Evolutionary conservation across 2,113 vertebrate species (phyloP), one percentile per base, ranked within the genome.

Genomic region (Periophthalmus modestus): DNA sequence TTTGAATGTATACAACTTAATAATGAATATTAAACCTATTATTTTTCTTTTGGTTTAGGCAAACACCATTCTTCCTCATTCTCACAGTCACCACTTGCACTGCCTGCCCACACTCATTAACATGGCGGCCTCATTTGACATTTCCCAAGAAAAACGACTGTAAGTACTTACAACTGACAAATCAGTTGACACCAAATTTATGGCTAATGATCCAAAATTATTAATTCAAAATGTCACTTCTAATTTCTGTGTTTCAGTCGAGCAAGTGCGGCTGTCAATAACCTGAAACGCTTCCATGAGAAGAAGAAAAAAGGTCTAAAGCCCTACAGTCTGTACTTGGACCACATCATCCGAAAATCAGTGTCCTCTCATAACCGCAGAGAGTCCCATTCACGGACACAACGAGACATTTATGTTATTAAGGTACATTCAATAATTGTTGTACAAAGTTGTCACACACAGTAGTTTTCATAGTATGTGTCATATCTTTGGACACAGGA

Each of bases 81-180:
- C 96, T 68, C 97, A 99, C 79, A 99, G 97, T 84, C 97, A 98
- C 92, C 97, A 99, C 89, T 93, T 98, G 81, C 98, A 98, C 91
- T 98, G 98, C 85, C 94, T 98, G 74, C 97, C 97, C 71, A 98
- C 96, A 23, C 92, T 98, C 81, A 98, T 98, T 94, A 99, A 98
- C 84, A 96, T 98, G 96, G 97, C 98, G 9, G 98, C 97, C 58
- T 98, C 98, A 33, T 99, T 98, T 79, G 97, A 98, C 91, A 99
- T 98, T 83, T 81, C 94, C 81, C 97, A 97, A 89, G 96, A 98
- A 83, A 99, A 98, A 87, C 92, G 98, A 83, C 91, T 96, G 97
- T 98, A 91, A 96, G 97, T 94, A 77, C 74, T 54, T 61, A 63
- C 23, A 55, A 52, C 12, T 14, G 57, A 28, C 23, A 15, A 2